Conservation (phyloP, 2,888 invertebrate genomes). For the Ormyrus thymus region DNA sequence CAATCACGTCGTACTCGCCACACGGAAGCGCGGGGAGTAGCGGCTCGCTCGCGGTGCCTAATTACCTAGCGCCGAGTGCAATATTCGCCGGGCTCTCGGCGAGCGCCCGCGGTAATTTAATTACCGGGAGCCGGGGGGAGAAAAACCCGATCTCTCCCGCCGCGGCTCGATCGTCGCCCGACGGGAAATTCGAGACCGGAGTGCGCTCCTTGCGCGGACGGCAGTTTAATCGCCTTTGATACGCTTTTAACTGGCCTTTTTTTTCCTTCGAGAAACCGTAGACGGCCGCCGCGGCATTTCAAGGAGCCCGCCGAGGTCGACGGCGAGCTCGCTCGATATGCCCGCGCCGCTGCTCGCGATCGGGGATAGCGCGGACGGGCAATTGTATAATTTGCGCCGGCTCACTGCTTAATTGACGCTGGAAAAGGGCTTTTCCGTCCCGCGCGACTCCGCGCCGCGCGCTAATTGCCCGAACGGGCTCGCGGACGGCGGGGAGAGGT, state of each 20-base stretch:
- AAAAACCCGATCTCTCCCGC: constrained; percentile 53
- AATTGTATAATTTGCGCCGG: too few relatives aligned
- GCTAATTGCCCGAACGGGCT: too few relatives aligned
- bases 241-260: constrained; percentile 27
- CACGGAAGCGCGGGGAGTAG: not conserved
- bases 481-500: too few relatives aligned
- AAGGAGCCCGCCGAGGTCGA: too few relatives aligned
- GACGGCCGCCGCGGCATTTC: too few relatives aligned
- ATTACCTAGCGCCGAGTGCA: constrained; percentile 62
- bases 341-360: too few relatives aligned
- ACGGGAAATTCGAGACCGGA: constrained; percentile 36
- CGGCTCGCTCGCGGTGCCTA: constrained; percentile 59
- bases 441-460: too few relatives aligned
- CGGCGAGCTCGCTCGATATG: too few relatives aligned
- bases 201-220: constrained; percentile 26
- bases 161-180: constrained; percentile 2
- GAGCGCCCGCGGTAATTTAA: constrained; percentile 51
- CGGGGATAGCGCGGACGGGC: too few relatives aligned
- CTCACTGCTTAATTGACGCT: too few relatives aligned
- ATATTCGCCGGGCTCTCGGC: constrained; percentile 50
- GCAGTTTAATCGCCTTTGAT: constrained; percentile 32
- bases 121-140: constrained; percentile 46
- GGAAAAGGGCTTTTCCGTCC: too few relatives aligned
- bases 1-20: too few relatives aligned
- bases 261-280: not conserved